These are phyloP conservation scores for Cheilosia variabilis DNA, from an alignment of 2,888 invertebrate genomes.

Conservation along the genomic window DNA sequence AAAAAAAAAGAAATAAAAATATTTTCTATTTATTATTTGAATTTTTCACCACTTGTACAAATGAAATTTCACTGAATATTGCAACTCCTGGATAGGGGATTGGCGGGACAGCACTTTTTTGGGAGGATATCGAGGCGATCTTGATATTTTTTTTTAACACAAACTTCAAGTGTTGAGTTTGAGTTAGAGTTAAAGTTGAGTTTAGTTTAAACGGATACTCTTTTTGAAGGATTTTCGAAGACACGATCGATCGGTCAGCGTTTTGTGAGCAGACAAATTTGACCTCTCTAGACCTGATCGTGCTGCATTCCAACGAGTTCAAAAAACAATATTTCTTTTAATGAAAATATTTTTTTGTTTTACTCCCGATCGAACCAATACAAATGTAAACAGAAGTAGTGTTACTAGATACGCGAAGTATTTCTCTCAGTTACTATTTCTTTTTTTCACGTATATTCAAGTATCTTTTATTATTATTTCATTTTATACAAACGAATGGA, in stretches of 20 bases:
- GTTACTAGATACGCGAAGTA: conserved; percentile 70
- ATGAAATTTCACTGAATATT: conserved; percentile 20
- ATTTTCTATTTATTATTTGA: conserved; percentile 7
- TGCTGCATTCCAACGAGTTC: conserved; percentile 74
- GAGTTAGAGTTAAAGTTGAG: background rate
- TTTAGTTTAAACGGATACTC: background rate
- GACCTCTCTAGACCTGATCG: conserved; percentile 74
- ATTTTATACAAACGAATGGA: conserved; percentile 55
- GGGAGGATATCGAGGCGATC: background rate
- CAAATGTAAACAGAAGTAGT: conserved; percentile 67
- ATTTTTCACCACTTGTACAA: conserved; percentile 19
- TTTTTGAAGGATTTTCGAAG: conserved; percentile 4
- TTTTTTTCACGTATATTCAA: conserved; percentile 41
- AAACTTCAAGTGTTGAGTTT: no score
- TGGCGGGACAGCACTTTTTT: no score
- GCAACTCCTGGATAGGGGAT: conserved; percentile 1
- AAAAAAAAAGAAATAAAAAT: background rate
- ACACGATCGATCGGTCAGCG: conserved; percentile 55
- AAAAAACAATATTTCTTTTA: conserved; percentile 34
- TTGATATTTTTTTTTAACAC: conserved; percentile 8
- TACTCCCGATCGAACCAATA: conserved; percentile 66
- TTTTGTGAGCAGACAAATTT: conserved; percentile 49
- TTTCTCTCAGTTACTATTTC: conserved; percentile 63
- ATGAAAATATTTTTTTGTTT: conserved; percentile 40
- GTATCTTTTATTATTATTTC: conserved; percentile 71